Base-by-base conservation (phyloP, 1,140 invertebrate genomes). In the Drosophila parabipectinata region DNA sequence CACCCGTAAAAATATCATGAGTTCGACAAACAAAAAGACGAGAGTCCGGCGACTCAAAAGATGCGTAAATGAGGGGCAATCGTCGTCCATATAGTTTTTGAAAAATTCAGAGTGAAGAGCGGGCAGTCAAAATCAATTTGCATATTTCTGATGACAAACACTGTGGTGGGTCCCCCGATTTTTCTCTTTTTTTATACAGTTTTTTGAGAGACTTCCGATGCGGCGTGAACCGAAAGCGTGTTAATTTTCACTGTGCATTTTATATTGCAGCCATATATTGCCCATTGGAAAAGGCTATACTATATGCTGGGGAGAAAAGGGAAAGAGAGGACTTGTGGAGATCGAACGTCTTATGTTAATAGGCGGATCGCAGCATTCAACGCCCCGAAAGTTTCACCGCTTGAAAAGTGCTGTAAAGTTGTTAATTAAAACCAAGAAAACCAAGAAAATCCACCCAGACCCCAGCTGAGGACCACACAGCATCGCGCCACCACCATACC, bases 191-290 rank as follows among this genome's bases (percentile, higher is more conserved):
- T 52, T 73, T 54, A 41, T 32, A 9, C 4, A n/a, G 32, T 71
- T 61, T 58, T 58, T 18, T 30, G 52, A 54, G 53, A 74, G 56
- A 72, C 58, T 64, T 77, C 57, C 78, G 69, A 75, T 69, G 58
- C 56, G 80, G 79, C 82, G 83, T 88, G 82, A 87, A 87, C 83
- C 80, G 83, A 87, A 87, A 88, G 83, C 83, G 83, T 87, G 83
- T 87, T 87, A 87, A 87, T 87, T 87, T 87, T 87, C 83, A 88
- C 83, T 88, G 83, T 79, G 82, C 82, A 87, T 87, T 87, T 71
- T 71, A 71, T 87, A 85, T 87, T 77, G 79, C 58, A 58, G 51
- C 77, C 72, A 73, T 82, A 81, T 77, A 69, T 61, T 37, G 34
- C 10, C 34, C 34, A 37, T 37, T 37, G 34, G 34, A 24, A 50